A percentile compares a stretch with the other conserved stretches of the same genome.
Evolutionary conservation across 1,140 invertebrate species (phyloP).

Genomic region (Drosophila bocqueti): DNA sequence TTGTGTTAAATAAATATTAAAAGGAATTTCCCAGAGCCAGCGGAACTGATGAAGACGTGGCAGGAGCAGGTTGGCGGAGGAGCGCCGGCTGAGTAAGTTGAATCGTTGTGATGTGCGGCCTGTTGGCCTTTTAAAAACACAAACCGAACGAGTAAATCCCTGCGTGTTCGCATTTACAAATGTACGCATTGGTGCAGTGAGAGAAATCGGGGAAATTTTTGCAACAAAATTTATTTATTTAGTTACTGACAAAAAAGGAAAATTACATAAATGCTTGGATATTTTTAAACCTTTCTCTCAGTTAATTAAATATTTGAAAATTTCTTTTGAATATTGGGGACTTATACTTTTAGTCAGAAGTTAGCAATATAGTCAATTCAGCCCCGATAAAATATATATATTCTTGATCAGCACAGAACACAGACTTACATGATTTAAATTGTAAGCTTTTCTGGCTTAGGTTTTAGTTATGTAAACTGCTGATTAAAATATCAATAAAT

Average conservation of each 20-base stretch:
- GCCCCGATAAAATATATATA: too few species aligned
- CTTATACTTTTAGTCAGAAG: too few species aligned
- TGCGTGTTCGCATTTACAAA: conserved; percentile 33
- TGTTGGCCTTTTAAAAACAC: conserved; percentile 71
- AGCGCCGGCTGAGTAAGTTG: conserved; percentile 42
- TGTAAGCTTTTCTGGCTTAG: too few species aligned
- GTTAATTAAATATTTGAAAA: too few species aligned
- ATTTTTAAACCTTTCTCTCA: too few species aligned
- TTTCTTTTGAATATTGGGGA: too few species aligned
- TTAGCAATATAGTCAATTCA: too few species aligned
- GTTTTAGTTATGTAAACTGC: too few species aligned
- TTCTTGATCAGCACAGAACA: too few species aligned
- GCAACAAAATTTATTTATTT: too few species aligned
- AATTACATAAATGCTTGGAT: neutral
- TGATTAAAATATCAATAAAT: too few species aligned
- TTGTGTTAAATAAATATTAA: conserved; percentile 84
- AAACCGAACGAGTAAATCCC: conserved; percentile 69
- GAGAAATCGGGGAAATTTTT: neutral
- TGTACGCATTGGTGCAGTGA: conserved; percentile 8
- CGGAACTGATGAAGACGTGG: conserved; percentile 34
- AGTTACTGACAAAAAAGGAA: neutral
- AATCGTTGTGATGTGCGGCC: conserved; percentile 42
- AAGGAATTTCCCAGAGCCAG: conserved; percentile 71
- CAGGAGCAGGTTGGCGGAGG: neutral
- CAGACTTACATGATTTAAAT: too few species aligned